Conservation (phyloP, 2,888 invertebrate species). For the Gisinianus flammeolus region DNA sequence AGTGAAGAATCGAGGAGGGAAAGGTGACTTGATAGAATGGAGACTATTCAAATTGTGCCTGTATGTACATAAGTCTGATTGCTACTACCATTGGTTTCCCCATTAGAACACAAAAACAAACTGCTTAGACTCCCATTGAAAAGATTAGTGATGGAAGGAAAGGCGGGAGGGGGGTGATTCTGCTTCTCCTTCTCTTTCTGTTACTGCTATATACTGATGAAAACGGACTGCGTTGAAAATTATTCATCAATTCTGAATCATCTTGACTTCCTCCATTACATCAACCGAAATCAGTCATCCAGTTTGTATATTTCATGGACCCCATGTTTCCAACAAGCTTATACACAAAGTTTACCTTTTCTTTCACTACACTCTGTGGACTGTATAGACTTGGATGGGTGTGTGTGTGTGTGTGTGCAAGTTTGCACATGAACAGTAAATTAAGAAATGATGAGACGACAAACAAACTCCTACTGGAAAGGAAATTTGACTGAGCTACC, state of each 20-base stretch:
- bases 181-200: too few relatives aligned
- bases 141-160: too few relatives aligned
- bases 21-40: too few relatives aligned
- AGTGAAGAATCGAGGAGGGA: too few relatives aligned
- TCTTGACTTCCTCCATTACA: background rate
- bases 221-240: constrained; percentile 1
- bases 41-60: too few relatives aligned
- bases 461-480: background rate
- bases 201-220: too few relatives aligned
- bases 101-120: too few relatives aligned
- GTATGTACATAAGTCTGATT: too few relatives aligned
- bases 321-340: background rate
- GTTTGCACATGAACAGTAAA: background rate
- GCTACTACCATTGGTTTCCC: too few relatives aligned
- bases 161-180: too few relatives aligned
- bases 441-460: constrained; percentile 9
- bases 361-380: background rate
- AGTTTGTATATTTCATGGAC: background rate
- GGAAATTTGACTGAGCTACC: too few relatives aligned
- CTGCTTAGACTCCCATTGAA: too few relatives aligned
- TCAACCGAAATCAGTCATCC: background rate
- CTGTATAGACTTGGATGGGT: background rate
- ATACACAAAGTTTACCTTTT: background rate
- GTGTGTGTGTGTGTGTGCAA: background rate
- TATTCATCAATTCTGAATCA: constrained; percentile 7